phyloP scores from a whole-genome alignment of 2,888 invertebrate species.

The Campaea margaritaria region DNA sequence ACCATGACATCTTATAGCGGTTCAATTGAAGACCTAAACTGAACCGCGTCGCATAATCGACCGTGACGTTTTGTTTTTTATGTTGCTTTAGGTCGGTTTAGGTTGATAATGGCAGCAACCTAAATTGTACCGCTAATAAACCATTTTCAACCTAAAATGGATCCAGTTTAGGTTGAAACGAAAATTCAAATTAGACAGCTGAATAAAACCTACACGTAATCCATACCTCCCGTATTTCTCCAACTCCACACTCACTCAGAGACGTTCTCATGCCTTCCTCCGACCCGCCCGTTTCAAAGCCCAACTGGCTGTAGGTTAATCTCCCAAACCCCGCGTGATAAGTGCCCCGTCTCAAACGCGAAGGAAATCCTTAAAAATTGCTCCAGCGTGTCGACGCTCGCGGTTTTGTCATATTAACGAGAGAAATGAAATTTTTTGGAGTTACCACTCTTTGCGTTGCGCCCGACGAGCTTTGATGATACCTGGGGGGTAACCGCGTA shows the following conservation, averaged over 20 bases:
- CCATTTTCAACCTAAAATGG: too few species aligned
- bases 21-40: too few species aligned
- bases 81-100: too few species aligned
- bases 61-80: too few species aligned
- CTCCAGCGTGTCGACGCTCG: conserved; percentile 53
- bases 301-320: conserved; percentile 53
- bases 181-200: too few species aligned
- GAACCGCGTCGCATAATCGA: too few species aligned
- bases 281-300: conserved; percentile 16
- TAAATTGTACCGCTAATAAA: too few species aligned
- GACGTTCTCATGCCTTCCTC: background rate
- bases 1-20: too few species aligned
- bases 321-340: conserved; percentile 55
- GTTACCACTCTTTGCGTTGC: conserved; percentile 25
- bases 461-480: conserved; percentile 15
- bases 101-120: too few species aligned
- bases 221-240: background rate
- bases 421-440: conserved; percentile 38
- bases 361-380: conserved; percentile 74
- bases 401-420: conserved; percentile 61
- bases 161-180: too few species aligned
- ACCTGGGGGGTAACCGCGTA: too few species aligned
- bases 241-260: background rate
- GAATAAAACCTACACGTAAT: background rate
- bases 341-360: conserved; percentile 52